These are phyloP conservation scores for Pomacea maculata DNA, from an alignment of 1,140 invertebrate genomes.

Conservation along the genomic window DNA sequence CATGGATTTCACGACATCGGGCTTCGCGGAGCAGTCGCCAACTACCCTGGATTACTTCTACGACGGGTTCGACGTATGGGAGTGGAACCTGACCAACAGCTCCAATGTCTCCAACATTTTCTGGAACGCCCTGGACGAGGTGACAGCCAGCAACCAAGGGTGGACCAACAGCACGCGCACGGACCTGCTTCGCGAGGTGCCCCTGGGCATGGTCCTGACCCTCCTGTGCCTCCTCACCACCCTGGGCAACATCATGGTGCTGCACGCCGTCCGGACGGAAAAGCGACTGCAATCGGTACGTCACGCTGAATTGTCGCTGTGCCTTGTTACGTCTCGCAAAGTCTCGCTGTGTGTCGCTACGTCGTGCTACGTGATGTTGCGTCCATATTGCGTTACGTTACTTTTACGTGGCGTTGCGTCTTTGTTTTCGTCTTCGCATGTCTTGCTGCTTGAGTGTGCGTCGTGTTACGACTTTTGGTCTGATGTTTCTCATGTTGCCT, in stretches of 20 bases:
- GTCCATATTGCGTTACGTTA: not conserved
- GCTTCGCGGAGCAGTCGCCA: not conserved
- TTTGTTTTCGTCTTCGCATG: no score
- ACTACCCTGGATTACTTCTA: constrained; percentile 1
- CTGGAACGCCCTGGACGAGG: not conserved
- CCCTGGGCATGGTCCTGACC: constrained; percentile 50
- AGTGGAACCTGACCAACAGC: constrained; percentile 16
- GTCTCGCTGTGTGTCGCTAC: constrained; percentile 17
- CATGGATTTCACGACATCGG: constrained; percentile 20
- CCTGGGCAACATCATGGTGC: constrained; percentile 58
- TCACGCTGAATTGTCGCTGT: not conserved
- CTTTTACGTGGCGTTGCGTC: not conserved
- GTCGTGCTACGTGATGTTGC: not conserved
- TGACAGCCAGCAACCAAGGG: not conserved
- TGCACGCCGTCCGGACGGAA: constrained; percentile 60
- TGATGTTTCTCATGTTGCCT: no score
- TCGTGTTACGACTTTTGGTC: no score
- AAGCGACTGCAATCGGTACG: constrained; percentile 56
- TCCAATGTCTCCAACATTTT: not conserved
- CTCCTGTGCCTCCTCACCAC: constrained; percentile 54
- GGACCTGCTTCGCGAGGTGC: constrained; percentile 52
- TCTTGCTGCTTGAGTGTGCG: not conserved
- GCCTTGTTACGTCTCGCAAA: constrained; percentile 35
- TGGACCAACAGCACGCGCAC: not conserved
- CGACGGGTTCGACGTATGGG: constrained; percentile 14